These are phyloP conservation scores for Eupristina koningsbergeri DNA, from an alignment of 1,140 invertebrate species.

Conservation along the genomic window DNA sequence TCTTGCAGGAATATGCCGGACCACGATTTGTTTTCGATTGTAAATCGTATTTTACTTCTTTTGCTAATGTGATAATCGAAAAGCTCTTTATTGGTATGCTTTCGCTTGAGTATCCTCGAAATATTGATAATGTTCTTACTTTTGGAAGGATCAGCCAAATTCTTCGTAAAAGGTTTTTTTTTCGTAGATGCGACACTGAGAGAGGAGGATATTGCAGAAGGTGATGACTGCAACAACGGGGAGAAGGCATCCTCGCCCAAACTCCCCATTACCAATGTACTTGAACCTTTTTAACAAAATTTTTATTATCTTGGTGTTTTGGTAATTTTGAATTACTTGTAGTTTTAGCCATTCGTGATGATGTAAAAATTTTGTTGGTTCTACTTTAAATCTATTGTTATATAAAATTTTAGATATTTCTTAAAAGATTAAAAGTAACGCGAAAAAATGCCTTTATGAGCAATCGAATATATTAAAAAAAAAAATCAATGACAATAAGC, in stretches of 20 bases:
- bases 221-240: conserved; percentile 64
- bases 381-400: background rate
- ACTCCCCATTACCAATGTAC: conserved; percentile 71
- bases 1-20: background rate
- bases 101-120: conserved; percentile 25
- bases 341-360: conserved; percentile 57
- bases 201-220: conserved; percentile 62
- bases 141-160: background rate
- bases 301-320: conserved; percentile 56
- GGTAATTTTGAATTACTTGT: conserved; percentile 51
- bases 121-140: conserved; percentile 29
- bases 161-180: conserved; percentile 16
- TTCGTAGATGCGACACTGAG: conserved; percentile 42
- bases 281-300: conserved; percentile 60
- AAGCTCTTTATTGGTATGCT: background rate
- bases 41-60: background rate
- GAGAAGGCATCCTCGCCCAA: conserved; percentile 73
- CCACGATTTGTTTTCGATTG: background rate
- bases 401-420: background rate
- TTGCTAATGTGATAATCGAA: background rate
- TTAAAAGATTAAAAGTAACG: background rate
- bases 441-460: too few species aligned
- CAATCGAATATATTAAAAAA: too few species aligned
- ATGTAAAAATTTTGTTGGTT: background rate
- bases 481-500: too few species aligned